A percentile compares a stretch with the other conserved stretches of the same genome.
Evolutionary conservation across 1,140 invertebrate genomes (phyloP).

Genomic region (Aphaenogaster floridana): DNA sequence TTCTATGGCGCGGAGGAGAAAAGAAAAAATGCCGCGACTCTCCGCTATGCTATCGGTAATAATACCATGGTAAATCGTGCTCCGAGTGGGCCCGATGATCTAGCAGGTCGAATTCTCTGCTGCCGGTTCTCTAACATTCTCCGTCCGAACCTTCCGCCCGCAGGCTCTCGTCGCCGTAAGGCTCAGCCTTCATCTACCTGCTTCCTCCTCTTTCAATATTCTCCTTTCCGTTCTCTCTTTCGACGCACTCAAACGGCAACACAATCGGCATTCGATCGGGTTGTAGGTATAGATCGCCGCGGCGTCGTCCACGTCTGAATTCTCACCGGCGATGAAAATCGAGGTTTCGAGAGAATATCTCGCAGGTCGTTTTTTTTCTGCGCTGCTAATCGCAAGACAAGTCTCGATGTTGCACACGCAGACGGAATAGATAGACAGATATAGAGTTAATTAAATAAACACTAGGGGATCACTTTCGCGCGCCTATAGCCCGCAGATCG

Average conservation of each 20-base stretch:
- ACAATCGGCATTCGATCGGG: conserved; percentile 13
- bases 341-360: neutral
- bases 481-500: neutral
- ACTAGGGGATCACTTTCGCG: neutral
- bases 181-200: conserved; percentile 39
- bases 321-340: neutral
- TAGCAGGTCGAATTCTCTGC: conserved; percentile 55
- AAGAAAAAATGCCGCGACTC: conserved; percentile 27
- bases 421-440: neutral
- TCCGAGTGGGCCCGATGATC: conserved; percentile 46
- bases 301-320: neutral
- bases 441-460: neutral
- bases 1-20: conserved; percentile 9
- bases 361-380: neutral
- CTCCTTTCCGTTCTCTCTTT: conserved; percentile 54
- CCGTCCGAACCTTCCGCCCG: conserved; percentile 19
- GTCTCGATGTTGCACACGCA: neutral
- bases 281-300: conserved; percentile 10
- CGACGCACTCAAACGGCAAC: neutral
- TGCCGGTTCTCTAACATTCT: conserved; percentile 21
- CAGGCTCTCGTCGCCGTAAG: conserved; percentile 19
- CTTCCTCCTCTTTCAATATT: conserved; percentile 8
- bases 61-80: conserved; percentile 48
- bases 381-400: neutral
- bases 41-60: conserved; percentile 43